Conservation (phyloP, 2,113 vertebrate genomes). For the Raja brachyura region DNA sequence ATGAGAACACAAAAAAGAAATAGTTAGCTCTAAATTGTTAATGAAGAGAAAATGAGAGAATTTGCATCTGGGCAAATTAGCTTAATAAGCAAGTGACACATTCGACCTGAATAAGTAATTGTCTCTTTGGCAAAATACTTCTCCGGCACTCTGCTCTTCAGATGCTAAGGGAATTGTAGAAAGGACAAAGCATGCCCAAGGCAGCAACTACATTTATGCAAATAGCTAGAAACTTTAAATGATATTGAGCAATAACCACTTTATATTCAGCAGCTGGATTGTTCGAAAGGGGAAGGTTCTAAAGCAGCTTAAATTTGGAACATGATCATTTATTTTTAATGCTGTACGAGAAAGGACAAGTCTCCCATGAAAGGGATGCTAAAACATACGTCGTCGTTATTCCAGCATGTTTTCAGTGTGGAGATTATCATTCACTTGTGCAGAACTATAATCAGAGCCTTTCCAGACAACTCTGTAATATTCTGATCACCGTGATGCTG, state of each 20-base stretch:
- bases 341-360: background rate
- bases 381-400: background rate
- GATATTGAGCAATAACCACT: background rate
- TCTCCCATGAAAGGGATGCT: background rate
- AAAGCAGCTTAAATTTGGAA: background rate
- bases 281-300: background rate
- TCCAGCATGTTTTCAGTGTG: background rate
- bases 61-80: constrained; percentile 36
- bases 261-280: background rate
- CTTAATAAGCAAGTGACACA: constrained; percentile 28
- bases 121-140: constrained; percentile 13
- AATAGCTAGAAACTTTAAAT: background rate
- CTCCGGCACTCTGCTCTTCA: background rate
- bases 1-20: constrained; percentile 31
- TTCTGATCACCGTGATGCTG: background rate
- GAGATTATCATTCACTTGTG: background rate
- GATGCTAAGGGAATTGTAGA: background rate
- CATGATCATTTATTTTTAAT: background rate
- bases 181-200: background rate
- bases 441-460: background rate
- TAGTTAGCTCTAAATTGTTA: constrained; percentile 31
- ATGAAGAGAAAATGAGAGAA: constrained; percentile 33
- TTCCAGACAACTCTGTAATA: background rate
- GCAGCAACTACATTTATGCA: background rate
- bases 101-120: constrained; percentile 35